Percentiles rank a stretch among this genome's conserved stretches.
Evolutionary conservation across 2,888 invertebrate genomes (phyloP).

Genomic region (Isotomurus palustris): DNA sequence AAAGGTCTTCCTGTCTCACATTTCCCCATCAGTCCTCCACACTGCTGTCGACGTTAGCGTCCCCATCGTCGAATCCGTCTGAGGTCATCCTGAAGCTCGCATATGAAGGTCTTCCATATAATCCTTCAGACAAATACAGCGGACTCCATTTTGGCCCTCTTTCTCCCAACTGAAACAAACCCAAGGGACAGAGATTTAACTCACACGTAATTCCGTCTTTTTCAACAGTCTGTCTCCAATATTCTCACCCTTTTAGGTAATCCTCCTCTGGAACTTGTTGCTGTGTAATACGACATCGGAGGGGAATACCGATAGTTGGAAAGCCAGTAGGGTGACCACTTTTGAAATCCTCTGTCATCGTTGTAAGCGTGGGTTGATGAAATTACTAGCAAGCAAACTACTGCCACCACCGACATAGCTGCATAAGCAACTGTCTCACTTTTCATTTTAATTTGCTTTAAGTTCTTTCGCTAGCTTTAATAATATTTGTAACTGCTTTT

Average conservation of each 20-base stretch:
- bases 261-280: constrained; percentile 15
- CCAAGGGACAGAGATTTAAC: not conserved
- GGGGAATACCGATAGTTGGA: constrained; percentile 31
- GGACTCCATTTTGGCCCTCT: constrained; percentile 25
- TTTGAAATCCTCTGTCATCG: constrained; percentile 31
- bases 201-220: not conserved
- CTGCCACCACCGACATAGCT: no score
- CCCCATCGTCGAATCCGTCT: not conserved
- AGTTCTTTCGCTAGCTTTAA: no score
- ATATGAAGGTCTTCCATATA: not conserved
- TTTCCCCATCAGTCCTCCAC: no score
- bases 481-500: no score
- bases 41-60: no score
- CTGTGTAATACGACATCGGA: constrained; percentile 22
- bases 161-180: constrained; percentile 8
- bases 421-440: no score
- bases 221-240: not conserved
- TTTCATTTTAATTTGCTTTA: no score
- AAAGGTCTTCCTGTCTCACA: no score
- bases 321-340: constrained; percentile 38
- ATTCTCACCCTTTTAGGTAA: constrained; percentile 30
- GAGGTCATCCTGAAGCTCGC: not conserved
- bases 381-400: no score
- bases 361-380: constrained; percentile 20
- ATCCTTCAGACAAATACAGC: constrained; percentile 19